phyloP scores from a whole-genome alignment of 1,140 invertebrate species.

The Drosophila virilis region DNA sequence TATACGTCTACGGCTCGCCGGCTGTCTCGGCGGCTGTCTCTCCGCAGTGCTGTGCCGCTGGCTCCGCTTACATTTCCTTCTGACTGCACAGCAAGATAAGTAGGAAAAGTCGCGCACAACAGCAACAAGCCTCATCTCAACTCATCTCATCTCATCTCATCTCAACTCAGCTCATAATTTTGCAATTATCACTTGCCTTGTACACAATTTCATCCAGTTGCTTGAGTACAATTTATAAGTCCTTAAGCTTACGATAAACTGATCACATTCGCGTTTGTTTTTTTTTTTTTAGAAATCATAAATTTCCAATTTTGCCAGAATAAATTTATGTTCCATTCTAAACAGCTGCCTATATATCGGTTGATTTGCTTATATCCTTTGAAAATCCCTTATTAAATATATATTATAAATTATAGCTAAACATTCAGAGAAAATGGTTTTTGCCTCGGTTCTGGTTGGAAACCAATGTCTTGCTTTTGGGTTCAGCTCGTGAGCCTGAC shows the following conservation, averaged over 20 bases:
- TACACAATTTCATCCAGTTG: constrained; percentile 18
- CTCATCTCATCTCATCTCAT: background rate
- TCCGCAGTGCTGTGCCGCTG: background rate
- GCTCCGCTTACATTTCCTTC: constrained; percentile 8
- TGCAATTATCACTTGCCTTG: constrained; percentile 38
- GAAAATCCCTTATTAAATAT: no score
- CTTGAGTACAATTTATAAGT: constrained; percentile 9
- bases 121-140: background rate
- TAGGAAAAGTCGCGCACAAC: constrained; percentile 11
- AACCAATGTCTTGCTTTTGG: no score
- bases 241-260: background rate
- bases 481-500: no score
- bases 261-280: background rate
- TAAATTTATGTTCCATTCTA: no score
- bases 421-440: no score
- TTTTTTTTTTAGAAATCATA: background rate
- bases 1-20: background rate
- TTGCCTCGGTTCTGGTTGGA: no score
- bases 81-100: constrained; percentile 13
- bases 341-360: no score
- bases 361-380: no score
- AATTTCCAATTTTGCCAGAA: background rate
- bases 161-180: constrained; percentile 29
- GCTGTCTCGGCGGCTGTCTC: constrained; percentile 1
- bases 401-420: no score